phyloP scores from a whole-genome alignment of 1,140 invertebrate species.

The Papilio machaon region DNA sequence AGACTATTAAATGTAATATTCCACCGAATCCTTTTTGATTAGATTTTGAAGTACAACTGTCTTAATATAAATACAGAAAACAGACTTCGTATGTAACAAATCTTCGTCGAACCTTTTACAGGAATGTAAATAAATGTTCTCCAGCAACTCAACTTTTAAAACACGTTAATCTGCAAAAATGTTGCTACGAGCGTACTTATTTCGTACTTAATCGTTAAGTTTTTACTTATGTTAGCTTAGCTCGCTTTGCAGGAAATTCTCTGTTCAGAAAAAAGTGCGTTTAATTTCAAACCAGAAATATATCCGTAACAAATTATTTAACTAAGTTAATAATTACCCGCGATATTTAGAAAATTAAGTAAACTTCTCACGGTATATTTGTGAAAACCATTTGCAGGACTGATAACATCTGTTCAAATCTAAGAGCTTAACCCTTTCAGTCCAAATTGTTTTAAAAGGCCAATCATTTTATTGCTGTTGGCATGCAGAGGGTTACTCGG shows the following conservation, averaged over 20 bases:
- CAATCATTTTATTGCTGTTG: slow-evolving; percentile 1
- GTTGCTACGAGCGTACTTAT: slow-evolving; percentile 4
- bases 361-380: neutral
- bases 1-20: too few species aligned
- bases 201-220: slow-evolving; percentile 9
- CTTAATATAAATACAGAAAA: neutral
- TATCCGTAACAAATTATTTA: neutral
- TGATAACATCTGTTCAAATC: neutral
- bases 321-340: too few species aligned
- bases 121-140: neutral
- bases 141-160: neutral
- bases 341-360: neutral
- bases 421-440: neutral
- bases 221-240: slow-evolving; percentile 3
- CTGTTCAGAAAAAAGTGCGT: neutral
- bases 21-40: too few species aligned
- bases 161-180: slow-evolving; percentile 11
- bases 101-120: neutral
- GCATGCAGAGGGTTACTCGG: neutral
- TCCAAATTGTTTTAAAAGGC: slow-evolving; percentile 3
- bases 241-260: neutral
- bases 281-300: neutral
- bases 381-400: neutral
- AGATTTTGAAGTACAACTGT: neutral
- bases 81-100: neutral